Evolutionary conservation across 2,113 vertebrate species (phyloP), one percentile per base, ranked within the genome.

Genomic region (Myiozetetes cayanensis): DNA sequence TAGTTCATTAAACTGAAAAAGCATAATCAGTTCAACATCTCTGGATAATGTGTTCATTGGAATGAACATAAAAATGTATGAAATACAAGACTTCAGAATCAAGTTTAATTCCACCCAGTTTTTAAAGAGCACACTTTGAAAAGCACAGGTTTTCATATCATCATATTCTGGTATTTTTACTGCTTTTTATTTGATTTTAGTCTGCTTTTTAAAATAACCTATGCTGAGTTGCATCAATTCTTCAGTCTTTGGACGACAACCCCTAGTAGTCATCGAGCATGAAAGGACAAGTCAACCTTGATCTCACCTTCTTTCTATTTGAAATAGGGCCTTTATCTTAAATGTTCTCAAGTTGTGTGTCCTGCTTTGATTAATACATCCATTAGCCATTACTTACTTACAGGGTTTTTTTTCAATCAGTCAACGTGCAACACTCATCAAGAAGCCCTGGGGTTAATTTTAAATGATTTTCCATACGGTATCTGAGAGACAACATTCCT

Each of bases 321-420:
- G 39, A 92, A 90, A 85, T 31, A 59, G 5, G 19, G 12, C 17
- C 43, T 91, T 96, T 94, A 91, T 91, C 87, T 94, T 82, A 73
- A 73, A 91, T 47, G 39, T 74, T 89, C 68, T 83, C 65, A 88
- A 94, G 59, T 63, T 95, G 35, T 83, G 47, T 85, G 78, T 87
- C 75, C 62, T 86, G 49, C 89, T 89, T 65, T 88, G 87, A 96
- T 93, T 89, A 92, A 94, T 74, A 70, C 7, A 76, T 5, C 59
- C 53, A 80, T 92, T 93, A 91, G 39, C 65, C 46, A 31, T 27
- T 0, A 0, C 62, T 85, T 77, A 68, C n/a, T 47, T 89, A 50
- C 1, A 63, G 39, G 12, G 35, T 66, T 72, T 77, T 94, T 91
- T 95, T 91, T 63, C 35, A 73, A 41, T 77, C 75, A 94, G 41